These are phyloP conservation scores for Drosophila niveifrons DNA, from an alignment of 2,888 invertebrate species.

Conservation along the genomic window DNA sequence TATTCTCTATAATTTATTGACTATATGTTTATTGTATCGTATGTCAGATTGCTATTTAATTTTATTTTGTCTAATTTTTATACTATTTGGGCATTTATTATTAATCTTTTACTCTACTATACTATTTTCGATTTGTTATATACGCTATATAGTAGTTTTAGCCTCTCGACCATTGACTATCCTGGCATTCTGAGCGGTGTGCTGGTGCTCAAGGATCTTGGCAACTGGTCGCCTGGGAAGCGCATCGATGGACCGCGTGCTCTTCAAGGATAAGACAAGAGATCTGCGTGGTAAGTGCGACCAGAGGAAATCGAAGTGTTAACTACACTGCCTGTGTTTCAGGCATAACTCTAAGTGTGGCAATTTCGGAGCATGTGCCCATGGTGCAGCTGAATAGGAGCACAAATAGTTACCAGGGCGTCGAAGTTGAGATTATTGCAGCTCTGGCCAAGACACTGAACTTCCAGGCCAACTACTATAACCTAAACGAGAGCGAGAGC, in stretches of 20 bases:
- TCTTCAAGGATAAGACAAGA: slow-evolving; percentile 84
- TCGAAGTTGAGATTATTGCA: slow-evolving; percentile 85
- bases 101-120: too few species aligned
- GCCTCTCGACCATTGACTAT: slow-evolving; percentile 91
- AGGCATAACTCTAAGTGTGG: slow-evolving; percentile 78
- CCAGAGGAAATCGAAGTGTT: background rate
- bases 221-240: slow-evolving; percentile 89
- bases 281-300: slow-evolving; percentile 81
- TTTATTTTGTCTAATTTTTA: too few species aligned
- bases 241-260: slow-evolving; percentile 82
- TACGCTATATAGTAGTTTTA: slow-evolving; percentile 86
- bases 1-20: too few species aligned
- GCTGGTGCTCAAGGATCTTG: slow-evolving; percentile 88
- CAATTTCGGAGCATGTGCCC: slow-evolving; percentile 80
- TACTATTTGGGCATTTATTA: too few species aligned
- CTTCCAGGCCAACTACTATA: slow-evolving; percentile 89
- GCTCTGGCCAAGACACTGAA: slow-evolving; percentile 90
- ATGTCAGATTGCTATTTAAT: too few species aligned
- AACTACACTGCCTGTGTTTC: slow-evolving; percentile 17
- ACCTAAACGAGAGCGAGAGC: slow-evolving; percentile 87
- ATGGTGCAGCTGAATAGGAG: slow-evolving; percentile 75
- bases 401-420: slow-evolving; percentile 65
- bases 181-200: slow-evolving; percentile 87
- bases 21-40: too few species aligned
- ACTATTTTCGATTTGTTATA: too few species aligned